Evolutionary conservation across 1,140 invertebrate genomes (phyloP).

Genomic region (Heliconius nattereri): DNA sequence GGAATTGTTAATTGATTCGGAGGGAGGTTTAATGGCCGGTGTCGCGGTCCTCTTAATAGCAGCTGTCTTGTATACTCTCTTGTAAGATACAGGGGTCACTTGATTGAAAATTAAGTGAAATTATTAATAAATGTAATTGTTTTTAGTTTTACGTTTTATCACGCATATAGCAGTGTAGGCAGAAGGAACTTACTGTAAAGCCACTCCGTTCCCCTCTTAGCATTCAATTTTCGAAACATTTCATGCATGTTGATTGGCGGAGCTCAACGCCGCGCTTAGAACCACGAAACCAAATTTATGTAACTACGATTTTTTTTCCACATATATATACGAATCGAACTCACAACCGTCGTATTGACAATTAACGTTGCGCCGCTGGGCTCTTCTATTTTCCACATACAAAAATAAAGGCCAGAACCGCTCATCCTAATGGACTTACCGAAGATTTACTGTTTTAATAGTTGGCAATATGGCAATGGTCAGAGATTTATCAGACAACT

Average conservation of each 20-base stretch:
- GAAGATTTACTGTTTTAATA: constrained; percentile 62
- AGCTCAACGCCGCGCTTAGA: neutral
- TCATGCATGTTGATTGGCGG: too few species aligned
- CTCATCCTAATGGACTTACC: constrained; percentile 27
- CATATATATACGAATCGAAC: neutral
- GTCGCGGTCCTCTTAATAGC: constrained; percentile 40
- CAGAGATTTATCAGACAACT: constrained; percentile 55
- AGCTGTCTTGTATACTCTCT: constrained; percentile 32
- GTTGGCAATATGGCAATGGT: constrained; percentile 53
- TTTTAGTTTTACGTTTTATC: neutral
- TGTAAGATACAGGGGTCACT: constrained; percentile 10
- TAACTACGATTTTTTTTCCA: too few species aligned
- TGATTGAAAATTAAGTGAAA: neutral
- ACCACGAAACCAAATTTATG: too few species aligned
- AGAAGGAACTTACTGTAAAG: neutral
- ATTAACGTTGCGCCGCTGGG: too few species aligned
- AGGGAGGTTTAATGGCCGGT: constrained; percentile 41
- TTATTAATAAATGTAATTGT: neutral
- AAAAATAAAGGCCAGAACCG: neutral
- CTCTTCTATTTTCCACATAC: neutral
- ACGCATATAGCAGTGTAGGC: neutral
- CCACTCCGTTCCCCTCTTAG: neutral
- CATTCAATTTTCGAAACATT: too few species aligned
- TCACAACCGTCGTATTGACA: neutral
- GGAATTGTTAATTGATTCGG: constrained; percentile 49